Evolutionary conservation across 2,888 invertebrate species (phyloP), one percentile per base, ranked within the genome.

Genomic region (Frankliniella fusca): DNA sequence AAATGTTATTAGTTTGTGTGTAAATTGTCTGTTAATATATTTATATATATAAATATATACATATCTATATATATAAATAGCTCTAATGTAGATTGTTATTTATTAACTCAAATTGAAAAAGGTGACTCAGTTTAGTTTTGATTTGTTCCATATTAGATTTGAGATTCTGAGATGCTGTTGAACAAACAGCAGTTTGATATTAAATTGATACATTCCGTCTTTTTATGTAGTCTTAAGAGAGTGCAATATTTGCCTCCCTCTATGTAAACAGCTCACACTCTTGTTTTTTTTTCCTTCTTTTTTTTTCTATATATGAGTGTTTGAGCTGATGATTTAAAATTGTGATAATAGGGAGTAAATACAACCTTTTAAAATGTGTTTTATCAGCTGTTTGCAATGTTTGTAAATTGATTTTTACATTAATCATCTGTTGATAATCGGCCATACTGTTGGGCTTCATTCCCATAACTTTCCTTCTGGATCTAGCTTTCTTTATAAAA

Each of bases 281-380:
- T 54, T 54, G 15, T 38, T 38, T 38, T 38, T 38, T 38, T 38
- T 38, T 38, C 5, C 38, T 38, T 38, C 38, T 38, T 38, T 38
- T 38, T 38, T 38, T 38, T 61, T 61, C 61, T 76, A 10, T 76
- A 27, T 76, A 76, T 76, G 27, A 23, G 70, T 76, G 70, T 23
- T 76, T 10, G 70, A 76, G 70, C 70, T 76, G 23, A 76, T 76
- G 70, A 76, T 76, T 76, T 76, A 27, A 76, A 76, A 76, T 76
- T 76, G 70, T 76, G 70, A 76, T 76, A 76, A 76, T 76, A 76
- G 70, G 70, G 70, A 76, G 70, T 76, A 76, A 76, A 76, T 76
- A 76, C 70, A 76, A 27, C 70, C 70, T 76, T 76, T 76, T 27
- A 76, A 76, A 12, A 12, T 23, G 23, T 23, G 23, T 76, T 76